A percentile compares a stretch with the other conserved stretches of the same genome.
Evolutionary conservation across 2,797 vertebrate species (phyloP).

Genomic region (Protonibea diacanthus): DNA sequence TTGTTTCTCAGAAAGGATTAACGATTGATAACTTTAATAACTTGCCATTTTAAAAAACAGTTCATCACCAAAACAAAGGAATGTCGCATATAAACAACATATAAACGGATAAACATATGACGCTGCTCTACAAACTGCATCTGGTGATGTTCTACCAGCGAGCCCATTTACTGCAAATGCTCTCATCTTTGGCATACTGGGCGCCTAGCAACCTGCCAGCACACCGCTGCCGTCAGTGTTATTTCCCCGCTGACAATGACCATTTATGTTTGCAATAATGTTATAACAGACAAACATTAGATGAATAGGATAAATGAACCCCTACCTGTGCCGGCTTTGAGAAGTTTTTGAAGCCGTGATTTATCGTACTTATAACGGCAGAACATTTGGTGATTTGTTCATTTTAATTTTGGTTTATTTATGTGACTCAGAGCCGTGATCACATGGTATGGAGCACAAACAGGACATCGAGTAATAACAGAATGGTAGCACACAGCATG

Average conservation of each 20-base stretch:
- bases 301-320: background rate
- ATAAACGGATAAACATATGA: background rate
- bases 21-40: background rate
- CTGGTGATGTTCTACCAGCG: background rate
- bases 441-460: too few species aligned
- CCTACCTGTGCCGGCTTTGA: background rate
- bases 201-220: constrained; percentile 20
- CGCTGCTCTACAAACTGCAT: background rate
- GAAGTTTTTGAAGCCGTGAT: background rate
- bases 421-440: too few species aligned
- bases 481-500: too few species aligned
- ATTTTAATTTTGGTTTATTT: too few species aligned
- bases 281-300: background rate
- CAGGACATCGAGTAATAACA: too few species aligned
- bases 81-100: too few species aligned
- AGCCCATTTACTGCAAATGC: background rate
- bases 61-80: too few species aligned
- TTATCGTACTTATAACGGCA: background rate
- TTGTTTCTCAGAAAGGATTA: constrained; percentile 6
- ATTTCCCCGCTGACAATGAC: constrained; percentile 18
- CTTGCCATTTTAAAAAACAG: background rate
- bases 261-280: constrained; percentile 7
- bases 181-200: background rate
- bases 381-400: background rate
- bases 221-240: constrained; percentile 7